Base-by-base conservation (phyloP, 2,113 vertebrate species). In the Burhinus oedicnemus region DNA sequence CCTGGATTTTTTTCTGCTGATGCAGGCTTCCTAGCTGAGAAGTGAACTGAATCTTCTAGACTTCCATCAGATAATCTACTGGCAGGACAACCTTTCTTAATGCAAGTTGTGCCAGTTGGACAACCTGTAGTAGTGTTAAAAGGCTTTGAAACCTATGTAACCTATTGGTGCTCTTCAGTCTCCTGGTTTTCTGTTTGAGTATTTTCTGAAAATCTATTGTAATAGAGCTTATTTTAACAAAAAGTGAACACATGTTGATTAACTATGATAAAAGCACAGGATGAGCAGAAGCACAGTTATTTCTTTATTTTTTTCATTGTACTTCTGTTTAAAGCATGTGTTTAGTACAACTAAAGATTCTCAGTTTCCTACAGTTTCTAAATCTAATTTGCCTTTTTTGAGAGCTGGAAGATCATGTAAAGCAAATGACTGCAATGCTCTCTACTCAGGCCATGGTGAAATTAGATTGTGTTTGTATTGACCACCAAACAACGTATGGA, bases 391-490 rank as follows among this genome's bases (percentile, higher is more conserved):
- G 21, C 34, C 12, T 40, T 54, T 91, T 87, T 54, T 77, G 76
- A 86, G 86, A 86, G 29, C 54, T 89, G 64, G 38, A 57, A 83
- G 51, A 38, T 80, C 15, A 30, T 0, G 2, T 71, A 68, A 78
- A 83, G 40, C 92, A 76, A 95, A 88, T 87, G 51, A 61, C 47
- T 61, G n/a, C 54, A 74, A 15, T 93, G 30, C 49, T 58, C 55
- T 97, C 84, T 96, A 36, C 54, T 95, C 61, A 66, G 83, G 52
- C 66, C 40, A 22, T n/a, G 42, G 52, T 95, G 82, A 85, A 93
- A 96, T 83, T 76, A 85, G 61, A 89, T 90, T 93, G 66, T 95
- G 45, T 97, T 98, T 97, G 92, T 96, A 88, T 91, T 97, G 94
- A 97, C 94, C 74, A 95, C 52, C 58, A 96, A 97, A 92, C 92